phyloP scores from a whole-genome alignment of 2,113 vertebrate genomes.

The Aepyceros melampus region DNA sequence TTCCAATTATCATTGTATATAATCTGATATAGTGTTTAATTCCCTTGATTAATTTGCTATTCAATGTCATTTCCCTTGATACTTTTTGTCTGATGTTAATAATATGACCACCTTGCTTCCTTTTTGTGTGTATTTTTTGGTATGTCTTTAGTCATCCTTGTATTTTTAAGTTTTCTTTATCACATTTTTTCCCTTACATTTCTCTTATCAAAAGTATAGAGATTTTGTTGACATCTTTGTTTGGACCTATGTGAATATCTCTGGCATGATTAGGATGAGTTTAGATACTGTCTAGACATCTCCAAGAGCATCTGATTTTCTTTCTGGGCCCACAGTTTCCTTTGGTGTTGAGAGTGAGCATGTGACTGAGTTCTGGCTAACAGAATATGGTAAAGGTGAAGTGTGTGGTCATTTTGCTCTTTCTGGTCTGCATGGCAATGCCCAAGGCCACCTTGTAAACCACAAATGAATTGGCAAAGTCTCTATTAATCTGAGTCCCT shows the following conservation, averaged over 20 bases:
- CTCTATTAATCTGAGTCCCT: background rate
- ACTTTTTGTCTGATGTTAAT: background rate
- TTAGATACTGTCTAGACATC: background rate
- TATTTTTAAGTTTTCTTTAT: background rate
- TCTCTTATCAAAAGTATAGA: background rate
- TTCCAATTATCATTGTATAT: background rate
- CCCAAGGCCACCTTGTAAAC: background rate
- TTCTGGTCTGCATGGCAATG: background rate
- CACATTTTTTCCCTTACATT: background rate
- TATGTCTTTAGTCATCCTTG: background rate
- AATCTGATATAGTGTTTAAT: background rate
- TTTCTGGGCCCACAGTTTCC: background rate
- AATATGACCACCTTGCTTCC: background rate
- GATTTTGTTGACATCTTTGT: background rate
- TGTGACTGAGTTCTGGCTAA: background rate
- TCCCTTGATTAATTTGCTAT: background rate
- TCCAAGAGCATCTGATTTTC: background rate
- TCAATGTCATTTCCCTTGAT: background rate
- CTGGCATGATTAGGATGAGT: background rate
- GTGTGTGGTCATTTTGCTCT: background rate
- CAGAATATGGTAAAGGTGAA: background rate
- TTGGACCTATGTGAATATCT: background rate
- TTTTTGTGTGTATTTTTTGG: background rate
- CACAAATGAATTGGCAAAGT: background rate
- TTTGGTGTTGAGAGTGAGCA: background rate